Conservation (phyloP, 64 coral and sea anemone species). For the Montipora sp. region DNA sequence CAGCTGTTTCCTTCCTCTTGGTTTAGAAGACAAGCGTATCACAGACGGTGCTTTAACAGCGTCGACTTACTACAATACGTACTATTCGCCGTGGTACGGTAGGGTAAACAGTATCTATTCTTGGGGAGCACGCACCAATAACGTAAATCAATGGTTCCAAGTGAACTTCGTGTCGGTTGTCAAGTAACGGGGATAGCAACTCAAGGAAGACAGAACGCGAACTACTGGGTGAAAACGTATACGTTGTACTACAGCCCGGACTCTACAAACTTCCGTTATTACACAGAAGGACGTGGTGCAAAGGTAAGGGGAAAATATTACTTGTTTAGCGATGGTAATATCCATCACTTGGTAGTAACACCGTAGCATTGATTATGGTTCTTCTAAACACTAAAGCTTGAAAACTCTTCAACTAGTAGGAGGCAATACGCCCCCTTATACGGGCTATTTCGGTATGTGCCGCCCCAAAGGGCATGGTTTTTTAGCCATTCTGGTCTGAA, state of each 20-base stretch:
- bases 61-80: slow-evolving; percentile 28
- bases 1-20: slow-evolving; percentile 39
- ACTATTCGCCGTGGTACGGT: slow-evolving; percentile 32
- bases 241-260: slow-evolving; percentile 35
- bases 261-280: slow-evolving; percentile 28
- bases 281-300: slow-evolving; percentile 5
- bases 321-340: no score
- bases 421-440: no score
- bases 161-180: slow-evolving; percentile 27
- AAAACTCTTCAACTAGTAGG: no score
- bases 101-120: slow-evolving; percentile 23
- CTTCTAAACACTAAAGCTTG: no score
- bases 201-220: slow-evolving; percentile 50
- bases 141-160: slow-evolving; percentile 56
- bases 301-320: background rate
- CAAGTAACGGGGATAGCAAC: slow-evolving; percentile 56
- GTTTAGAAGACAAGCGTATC: slow-evolving; percentile 55
- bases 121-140: slow-evolving; percentile 31
- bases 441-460: no score
- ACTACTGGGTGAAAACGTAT: slow-evolving; percentile 59
- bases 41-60: slow-evolving; percentile 43
- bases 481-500: no score
- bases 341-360: no score
- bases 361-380: no score
- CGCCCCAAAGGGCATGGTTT: no score